These are phyloP conservation scores for Oryzias dopingdopingensis DNA, from an alignment of 2,797 vertebrate species.

Conservation along the genomic window DNA sequence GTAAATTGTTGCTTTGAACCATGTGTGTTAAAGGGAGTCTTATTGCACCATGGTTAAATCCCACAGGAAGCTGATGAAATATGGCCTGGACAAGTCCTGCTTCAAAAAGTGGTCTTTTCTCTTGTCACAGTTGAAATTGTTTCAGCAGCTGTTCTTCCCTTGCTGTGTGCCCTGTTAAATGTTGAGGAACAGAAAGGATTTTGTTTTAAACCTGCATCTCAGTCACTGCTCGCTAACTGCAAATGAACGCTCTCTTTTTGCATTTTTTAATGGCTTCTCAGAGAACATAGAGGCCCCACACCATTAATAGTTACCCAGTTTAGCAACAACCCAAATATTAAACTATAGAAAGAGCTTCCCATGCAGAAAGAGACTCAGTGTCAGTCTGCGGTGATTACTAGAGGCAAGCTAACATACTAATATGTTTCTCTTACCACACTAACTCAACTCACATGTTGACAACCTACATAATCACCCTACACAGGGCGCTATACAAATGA, in stretches of 20 bases:
- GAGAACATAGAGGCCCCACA: neutral
- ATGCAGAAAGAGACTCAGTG: too few species aligned
- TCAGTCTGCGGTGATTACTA: too few species aligned
- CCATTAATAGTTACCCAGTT: too few species aligned
- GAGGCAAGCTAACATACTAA: too few species aligned
- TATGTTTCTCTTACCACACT: too few species aligned
- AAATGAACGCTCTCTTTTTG: neutral
- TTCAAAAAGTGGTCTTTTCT: conserved; percentile 11
- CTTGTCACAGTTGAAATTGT: conserved; percentile 46
- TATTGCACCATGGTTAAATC: conserved; percentile 28
- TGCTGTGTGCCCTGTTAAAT: conserved; percentile 29
- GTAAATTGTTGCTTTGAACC: conserved; percentile 19
- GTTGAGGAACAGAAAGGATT: conserved; percentile 34
- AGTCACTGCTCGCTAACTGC: neutral
- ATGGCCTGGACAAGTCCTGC: conserved; percentile 17
- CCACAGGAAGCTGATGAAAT: conserved; percentile 8
- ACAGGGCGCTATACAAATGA: conserved; percentile 31
- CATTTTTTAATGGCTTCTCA: conserved; percentile 2
- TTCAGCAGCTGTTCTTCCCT: conserved; percentile 45
- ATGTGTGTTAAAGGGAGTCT: conserved; percentile 15
- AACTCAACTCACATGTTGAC: neutral
- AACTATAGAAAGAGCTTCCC: too few species aligned
- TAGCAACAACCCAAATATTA: too few species aligned
- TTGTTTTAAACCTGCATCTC: conserved; percentile 23
- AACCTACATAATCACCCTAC: conserved; percentile 34